Conservation (phyloP, 2,797 vertebrate species). For the Gorsachius magnificus region DNA sequence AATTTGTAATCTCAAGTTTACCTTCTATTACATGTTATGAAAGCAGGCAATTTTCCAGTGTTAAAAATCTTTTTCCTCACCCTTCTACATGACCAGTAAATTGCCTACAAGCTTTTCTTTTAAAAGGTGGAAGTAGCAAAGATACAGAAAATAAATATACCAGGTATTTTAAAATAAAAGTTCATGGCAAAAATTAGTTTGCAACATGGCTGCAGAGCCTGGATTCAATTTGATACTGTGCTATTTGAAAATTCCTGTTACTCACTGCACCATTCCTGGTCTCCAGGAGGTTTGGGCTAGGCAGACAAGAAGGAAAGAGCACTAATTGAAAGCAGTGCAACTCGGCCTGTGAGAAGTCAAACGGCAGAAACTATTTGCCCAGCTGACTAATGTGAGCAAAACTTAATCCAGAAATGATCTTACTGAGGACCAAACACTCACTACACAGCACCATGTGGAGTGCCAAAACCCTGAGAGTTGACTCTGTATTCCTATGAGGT, state of each 20-base stretch:
- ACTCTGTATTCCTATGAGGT: not conserved
- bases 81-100: not conserved
- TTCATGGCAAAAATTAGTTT: not conserved
- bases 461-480: not conserved
- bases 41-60: not conserved
- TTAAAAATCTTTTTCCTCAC: not conserved
- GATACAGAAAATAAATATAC: not conserved
- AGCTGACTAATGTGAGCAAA: not conserved
- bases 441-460: not conserved
- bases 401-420: not conserved
- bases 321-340: conserved; percentile 16
- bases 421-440: not conserved
- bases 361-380: not conserved
- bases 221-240: not conserved
- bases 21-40: not conserved
- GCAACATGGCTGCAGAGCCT: not conserved
- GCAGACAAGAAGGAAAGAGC: accelerated
- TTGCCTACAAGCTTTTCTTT: not conserved
- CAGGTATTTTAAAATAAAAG: not conserved
- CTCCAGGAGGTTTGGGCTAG: not conserved
- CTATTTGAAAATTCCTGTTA: not conserved
- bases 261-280: not conserved
- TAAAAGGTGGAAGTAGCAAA: not conserved
- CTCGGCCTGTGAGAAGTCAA: not conserved
- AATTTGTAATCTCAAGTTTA: not conserved